These are phyloP conservation scores for Hesperia comma DNA, from an alignment of 2,888 invertebrate genomes.

Conservation along the genomic window DNA sequence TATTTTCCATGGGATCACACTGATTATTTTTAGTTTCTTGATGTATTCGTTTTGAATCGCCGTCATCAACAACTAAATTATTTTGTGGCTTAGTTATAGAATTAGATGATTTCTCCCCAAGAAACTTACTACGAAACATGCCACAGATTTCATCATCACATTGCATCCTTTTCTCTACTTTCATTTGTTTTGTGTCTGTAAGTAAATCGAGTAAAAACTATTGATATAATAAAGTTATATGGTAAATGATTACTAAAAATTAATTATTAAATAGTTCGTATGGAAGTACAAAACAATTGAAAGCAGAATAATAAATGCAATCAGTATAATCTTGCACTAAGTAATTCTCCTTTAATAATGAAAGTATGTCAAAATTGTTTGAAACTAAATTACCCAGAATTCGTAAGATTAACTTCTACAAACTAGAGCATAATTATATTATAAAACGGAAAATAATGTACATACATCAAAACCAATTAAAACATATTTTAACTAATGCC, in stretches of 20 bases:
- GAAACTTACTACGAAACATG: neutral
- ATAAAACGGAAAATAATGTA: too few relatives aligned
- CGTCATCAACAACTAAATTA: neutral
- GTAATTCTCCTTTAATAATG: neutral
- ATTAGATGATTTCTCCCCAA: neutral
- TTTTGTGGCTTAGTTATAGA: slow-evolving; percentile 11
- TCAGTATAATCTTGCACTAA: neutral
- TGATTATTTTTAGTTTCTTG: slow-evolving; percentile 1
- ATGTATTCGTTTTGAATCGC: neutral
- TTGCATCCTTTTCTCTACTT: slow-evolving; percentile 45
- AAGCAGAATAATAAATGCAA: slow-evolving; percentile 40
- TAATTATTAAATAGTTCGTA: slow-evolving; percentile 39
- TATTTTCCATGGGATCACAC: neutral
- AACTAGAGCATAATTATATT: too few relatives aligned
- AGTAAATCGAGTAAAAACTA: slow-evolving; percentile 43
- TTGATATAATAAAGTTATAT: neutral
- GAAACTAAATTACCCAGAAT: neutral
- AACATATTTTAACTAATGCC: neutral
- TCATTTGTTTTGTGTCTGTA: slow-evolving; percentile 62
- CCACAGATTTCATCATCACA: slow-evolving; percentile 45
- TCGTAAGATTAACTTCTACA: neutral
- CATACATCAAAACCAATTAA: too few relatives aligned
- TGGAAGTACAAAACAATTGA: slow-evolving; percentile 73
- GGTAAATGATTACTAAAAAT: too few relatives aligned
- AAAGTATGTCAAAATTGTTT: neutral